These are phyloP conservation scores for Tuberolachnus salignus DNA, from an alignment of 2,888 invertebrate species.

Conservation along the genomic window DNA sequence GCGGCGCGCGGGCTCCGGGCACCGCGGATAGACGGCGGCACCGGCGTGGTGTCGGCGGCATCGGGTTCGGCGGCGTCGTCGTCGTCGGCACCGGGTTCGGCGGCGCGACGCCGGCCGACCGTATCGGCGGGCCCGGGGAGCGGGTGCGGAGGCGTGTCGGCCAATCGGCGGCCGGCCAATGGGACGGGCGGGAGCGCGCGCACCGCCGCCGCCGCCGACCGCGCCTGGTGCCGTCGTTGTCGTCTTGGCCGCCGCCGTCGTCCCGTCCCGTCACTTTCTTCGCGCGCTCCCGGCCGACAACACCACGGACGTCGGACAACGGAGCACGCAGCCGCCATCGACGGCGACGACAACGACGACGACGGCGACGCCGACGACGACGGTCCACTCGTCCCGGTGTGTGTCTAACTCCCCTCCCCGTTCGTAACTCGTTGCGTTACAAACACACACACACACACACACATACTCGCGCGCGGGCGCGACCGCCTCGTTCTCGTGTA, in stretches of 20 bases:
- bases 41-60: background rate
- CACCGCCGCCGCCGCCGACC: background rate
- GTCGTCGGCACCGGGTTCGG: background rate
- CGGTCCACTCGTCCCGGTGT: background rate
- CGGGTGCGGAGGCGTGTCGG: background rate
- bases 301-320: constrained; percentile 6
- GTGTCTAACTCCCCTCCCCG: background rate
- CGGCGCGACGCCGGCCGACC: background rate
- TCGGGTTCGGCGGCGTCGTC: background rate
- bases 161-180: background rate
- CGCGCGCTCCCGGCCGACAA: constrained; percentile 36
- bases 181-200: background rate
- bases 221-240: background rate
- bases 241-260: background rate
- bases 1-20: background rate
- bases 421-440: background rate
- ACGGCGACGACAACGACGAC: background rate
- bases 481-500: no score
- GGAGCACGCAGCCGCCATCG: background rate
- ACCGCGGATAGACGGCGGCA: background rate
- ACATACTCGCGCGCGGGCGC: background rate
- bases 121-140: background rate
- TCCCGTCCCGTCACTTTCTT: constrained; percentile 20
- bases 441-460: constrained; percentile 5
- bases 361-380: background rate